Percentiles rank a stretch among this genome's conserved stretches.
These are phyloP conservation scores for Plebejus argus DNA, from an alignment of 2,888 invertebrate species.

Conservation along the genomic window DNA sequence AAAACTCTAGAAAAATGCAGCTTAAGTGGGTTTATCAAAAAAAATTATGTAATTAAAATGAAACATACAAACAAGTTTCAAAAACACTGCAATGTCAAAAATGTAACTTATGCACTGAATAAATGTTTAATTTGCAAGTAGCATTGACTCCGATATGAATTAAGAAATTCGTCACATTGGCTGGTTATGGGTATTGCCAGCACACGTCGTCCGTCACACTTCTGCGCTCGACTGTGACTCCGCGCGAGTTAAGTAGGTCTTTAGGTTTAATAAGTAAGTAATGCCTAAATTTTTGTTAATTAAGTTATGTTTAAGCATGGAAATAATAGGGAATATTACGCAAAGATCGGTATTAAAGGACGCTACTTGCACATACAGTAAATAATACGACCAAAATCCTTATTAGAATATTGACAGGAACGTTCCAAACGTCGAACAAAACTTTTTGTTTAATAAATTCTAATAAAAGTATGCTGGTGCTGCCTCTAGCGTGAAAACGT, in stretches of 20 bases:
- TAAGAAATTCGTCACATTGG: conserved; percentile 30
- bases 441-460: too few relatives aligned
- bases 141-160: conserved; percentile 18
- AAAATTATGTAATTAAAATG: not conserved
- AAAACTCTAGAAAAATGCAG: too few relatives aligned
- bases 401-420: too few relatives aligned
- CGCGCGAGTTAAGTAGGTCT: conserved; percentile 32
- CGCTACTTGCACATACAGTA: too few relatives aligned
- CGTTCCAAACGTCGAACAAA: too few relatives aligned
- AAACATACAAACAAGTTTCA: not conserved
- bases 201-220: conserved; percentile 38
- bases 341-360: too few relatives aligned
- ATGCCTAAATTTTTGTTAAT: not conserved
- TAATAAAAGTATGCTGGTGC: too few relatives aligned
- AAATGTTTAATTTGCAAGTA: conserved; percentile 7
- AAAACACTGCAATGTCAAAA: not conserved
- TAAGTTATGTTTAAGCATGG: too few relatives aligned
- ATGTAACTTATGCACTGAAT: not conserved
- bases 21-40: not conserved
- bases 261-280: not conserved
- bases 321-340: too few relatives aligned
- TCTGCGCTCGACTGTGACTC: conserved; percentile 40
- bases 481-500: too few relatives aligned
- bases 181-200: conserved; percentile 31
- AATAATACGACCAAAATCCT: too few relatives aligned